A percentile compares a stretch with the other conserved stretches of the same genome.
These are phyloP conservation scores for Cydia fagiglandana DNA, from an alignment of 1,140 invertebrate genomes.

Conservation along the genomic window DNA sequence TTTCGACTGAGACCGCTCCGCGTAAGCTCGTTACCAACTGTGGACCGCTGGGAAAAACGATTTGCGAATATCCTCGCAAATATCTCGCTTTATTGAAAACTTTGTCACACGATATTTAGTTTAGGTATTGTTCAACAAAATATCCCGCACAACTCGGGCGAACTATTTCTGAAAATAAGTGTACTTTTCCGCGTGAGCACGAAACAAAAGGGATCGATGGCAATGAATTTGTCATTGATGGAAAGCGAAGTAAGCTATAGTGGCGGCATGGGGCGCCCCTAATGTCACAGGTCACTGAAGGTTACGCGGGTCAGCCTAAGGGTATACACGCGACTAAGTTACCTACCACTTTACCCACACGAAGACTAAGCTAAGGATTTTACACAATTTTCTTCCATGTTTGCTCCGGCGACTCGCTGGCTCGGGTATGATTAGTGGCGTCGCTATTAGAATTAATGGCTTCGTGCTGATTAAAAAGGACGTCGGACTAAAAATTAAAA, in stretches of 20 bases:
- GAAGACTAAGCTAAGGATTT: slow-evolving; percentile 21
- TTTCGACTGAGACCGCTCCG: slow-evolving; percentile 62
- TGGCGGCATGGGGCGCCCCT: slow-evolving; percentile 39
- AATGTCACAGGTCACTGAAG: slow-evolving; percentile 53
- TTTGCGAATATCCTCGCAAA: slow-evolving; percentile 56
- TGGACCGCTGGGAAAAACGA: slow-evolving; percentile 52
- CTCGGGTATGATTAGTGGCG: slow-evolving; percentile 31
- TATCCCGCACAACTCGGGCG: neutral
- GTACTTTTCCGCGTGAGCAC: slow-evolving; percentile 29
- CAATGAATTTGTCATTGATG: slow-evolving; percentile 25
- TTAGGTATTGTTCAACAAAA: slow-evolving; percentile 35
- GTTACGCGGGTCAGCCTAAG: slow-evolving; percentile 41
- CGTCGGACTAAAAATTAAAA: slow-evolving; percentile 63
- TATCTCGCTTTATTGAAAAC: slow-evolving; percentile 66
- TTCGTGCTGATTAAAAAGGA: slow-evolving; percentile 56
- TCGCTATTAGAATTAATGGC: slow-evolving; percentile 53
- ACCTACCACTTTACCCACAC: slow-evolving; percentile 19
- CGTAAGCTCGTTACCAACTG: slow-evolving; percentile 67
- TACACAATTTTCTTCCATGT: slow-evolving; percentile 26
- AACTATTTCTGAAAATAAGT: slow-evolving; percentile 10
- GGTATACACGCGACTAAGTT: slow-evolving; percentile 49
- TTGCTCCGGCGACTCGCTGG: slow-evolving; percentile 14
- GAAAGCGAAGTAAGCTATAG: slow-evolving; percentile 21
- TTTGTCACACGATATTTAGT: slow-evolving; percentile 39
- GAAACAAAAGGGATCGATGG: slow-evolving; percentile 27